Evolutionary conservation across 2,113 vertebrate species (phyloP), one percentile per base, ranked within the genome.

Genomic region (Myodes glareolus): DNA sequence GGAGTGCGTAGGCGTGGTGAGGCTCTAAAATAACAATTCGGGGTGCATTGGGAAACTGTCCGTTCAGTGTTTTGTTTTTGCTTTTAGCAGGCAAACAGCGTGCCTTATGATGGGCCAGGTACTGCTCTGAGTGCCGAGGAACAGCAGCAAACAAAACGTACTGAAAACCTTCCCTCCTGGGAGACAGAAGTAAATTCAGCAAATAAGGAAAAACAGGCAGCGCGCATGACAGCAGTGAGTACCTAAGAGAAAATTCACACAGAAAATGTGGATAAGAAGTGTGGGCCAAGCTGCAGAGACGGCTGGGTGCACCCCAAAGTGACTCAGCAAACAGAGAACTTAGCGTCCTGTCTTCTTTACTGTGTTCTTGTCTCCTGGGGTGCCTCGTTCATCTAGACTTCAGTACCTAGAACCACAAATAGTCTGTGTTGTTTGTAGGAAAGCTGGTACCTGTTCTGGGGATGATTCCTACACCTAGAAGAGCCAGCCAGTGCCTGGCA

Each of bases 171-270:
- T 42, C 10, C 33, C 61, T 87, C 14, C 0, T 5, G 82, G 50
- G 36, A 87, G 52, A 76, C 39, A n/a, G 45, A 70, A 88, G 42
- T 91, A 81, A 94, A 58, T 13, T n/a, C 16, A 63, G 45, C 50
- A 88, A 63, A 52, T 50, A 72, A 85, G 12, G 63, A 58, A 95
- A 45, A 67, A 39, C 8, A 75, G 27, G n/a, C 42, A 61, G 50
- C 23, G 70, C 21, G 6, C n/a, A 52, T 70, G 94, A 72, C 1
- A 76, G 36, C 68, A 68, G 3, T 45, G 31, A 72, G 17, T 11
- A 65, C 61, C 33, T 21, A 55, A 88, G 68, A 91, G 84, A 76
- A 90, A 81, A 1, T 8, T 11, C 33, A 55, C 50, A 67, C 55
- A 52, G 61, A 76, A 76, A 65, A 86, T 19, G 70, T 45, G 36